These are phyloP conservation scores for Bombus affinis DNA, from an alignment of 1,140 invertebrate genomes.

Conservation along the genomic window DNA sequence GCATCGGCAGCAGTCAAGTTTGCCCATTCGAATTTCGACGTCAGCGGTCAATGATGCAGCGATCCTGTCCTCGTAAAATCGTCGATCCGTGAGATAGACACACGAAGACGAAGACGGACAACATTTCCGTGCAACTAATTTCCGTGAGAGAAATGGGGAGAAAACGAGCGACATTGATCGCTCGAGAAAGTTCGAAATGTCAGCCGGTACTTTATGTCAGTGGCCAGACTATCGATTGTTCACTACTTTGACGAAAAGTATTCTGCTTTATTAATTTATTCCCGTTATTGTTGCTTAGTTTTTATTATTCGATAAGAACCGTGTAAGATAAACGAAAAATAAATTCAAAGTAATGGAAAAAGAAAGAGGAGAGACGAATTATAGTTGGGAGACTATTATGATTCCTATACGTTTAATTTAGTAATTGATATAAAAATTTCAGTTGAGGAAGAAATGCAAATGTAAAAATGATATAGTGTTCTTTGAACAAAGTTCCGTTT, in stretches of 20 bases:
- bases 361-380: too few relatives aligned
- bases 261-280: neutral
- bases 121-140: constrained; percentile 43
- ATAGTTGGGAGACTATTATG: too few relatives aligned
- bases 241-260: neutral
- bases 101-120: constrained; percentile 7
- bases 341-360: too few relatives aligned
- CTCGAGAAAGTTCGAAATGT: constrained; percentile 1
- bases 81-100: constrained; percentile 41
- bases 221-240: neutral
- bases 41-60: constrained; percentile 55
- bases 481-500: too few relatives aligned
- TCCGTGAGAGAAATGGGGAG: constrained; percentile 22
- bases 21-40: constrained; percentile 62
- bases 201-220: neutral
- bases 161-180: constrained; percentile 3
- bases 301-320: too few relatives aligned
- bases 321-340: too few relatives aligned
- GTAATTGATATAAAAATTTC: too few relatives aligned
- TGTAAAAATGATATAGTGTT: too few relatives aligned
- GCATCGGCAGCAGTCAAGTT: constrained; percentile 49
- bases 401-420: too few relatives aligned
- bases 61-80: constrained; percentile 54
- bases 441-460: too few relatives aligned
- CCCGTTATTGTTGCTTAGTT: too few relatives aligned